Conservation (phyloP, 2,797 vertebrate species). For the Antennarius maculatus region DNA sequence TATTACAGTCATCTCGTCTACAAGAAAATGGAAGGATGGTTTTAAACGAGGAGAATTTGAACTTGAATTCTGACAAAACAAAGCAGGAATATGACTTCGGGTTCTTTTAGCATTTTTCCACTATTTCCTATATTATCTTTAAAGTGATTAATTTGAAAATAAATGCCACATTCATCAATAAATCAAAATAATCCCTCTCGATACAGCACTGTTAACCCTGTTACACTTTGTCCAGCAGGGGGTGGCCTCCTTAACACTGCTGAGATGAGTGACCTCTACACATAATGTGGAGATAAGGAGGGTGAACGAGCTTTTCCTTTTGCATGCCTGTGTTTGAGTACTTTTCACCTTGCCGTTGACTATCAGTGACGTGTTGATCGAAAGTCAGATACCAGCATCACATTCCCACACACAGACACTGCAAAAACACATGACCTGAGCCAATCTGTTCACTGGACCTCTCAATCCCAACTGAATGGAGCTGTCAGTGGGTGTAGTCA, state of each 20-base stretch:
- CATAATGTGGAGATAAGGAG: neutral
- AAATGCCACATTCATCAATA: no score
- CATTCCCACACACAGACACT: constrained; percentile 24
- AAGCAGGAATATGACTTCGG: no score
- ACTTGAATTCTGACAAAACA: no score
- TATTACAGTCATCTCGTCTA: no score
- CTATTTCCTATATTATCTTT: no score
- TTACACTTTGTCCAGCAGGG: neutral
- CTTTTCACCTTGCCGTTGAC: constrained; percentile 9
- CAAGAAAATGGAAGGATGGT: no score
- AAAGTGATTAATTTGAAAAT: no score
- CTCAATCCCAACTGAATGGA: constrained; percentile 1
- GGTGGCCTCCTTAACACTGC: neutral
- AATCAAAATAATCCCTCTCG: no score
- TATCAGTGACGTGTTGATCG: constrained; percentile 28
- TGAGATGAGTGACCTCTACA: neutral
- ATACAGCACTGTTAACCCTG: neutral
- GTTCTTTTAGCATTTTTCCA: no score
- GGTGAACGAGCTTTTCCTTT: neutral
- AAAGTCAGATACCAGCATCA: constrained; percentile 25
- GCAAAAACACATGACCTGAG: constrained; percentile 25
- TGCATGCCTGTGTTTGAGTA: constrained; percentile 8
- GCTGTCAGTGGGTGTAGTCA: neutral
- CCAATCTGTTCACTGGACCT: constrained; percentile 21
- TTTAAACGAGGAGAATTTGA: no score